phyloP scores from a whole-genome alignment of 2,113 vertebrate species.

The Sprattus sprattus region DNA sequence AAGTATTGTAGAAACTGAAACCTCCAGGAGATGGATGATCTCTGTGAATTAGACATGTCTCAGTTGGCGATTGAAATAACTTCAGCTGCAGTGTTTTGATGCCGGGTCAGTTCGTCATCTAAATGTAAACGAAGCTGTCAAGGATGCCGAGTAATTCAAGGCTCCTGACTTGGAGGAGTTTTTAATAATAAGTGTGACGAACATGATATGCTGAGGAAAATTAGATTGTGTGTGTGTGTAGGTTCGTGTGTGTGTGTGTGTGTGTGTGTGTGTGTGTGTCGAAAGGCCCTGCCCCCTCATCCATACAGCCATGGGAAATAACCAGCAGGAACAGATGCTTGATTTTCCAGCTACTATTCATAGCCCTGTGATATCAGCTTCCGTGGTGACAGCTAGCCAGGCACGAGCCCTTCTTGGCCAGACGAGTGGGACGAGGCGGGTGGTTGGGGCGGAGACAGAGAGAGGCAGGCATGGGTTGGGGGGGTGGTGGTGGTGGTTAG shows the following conservation, averaged over 20 bases:
- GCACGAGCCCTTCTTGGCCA: background rate
- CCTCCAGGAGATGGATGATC: background rate
- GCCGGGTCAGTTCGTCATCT: background rate
- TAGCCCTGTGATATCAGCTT: background rate
- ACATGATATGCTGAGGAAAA: background rate
- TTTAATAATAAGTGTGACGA: background rate
- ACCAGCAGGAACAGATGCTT: constrained; percentile 7
- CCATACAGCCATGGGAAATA: background rate
- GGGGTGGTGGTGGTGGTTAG: background rate
- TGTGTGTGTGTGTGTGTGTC: background rate
- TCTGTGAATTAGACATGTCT: too few species aligned
- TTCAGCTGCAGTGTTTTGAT: background rate
- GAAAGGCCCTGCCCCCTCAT: background rate
- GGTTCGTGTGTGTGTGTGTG: background rate
- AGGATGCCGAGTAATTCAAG: background rate
- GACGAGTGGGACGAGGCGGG: background rate
- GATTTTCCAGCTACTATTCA: constrained; percentile 10
- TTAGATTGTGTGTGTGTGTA: background rate
- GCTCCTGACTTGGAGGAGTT: background rate
- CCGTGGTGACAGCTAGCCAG: constrained; percentile 1
- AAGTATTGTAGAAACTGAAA: too few species aligned
- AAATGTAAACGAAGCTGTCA: background rate
- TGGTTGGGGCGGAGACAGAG: background rate
- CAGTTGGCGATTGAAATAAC: background rate
- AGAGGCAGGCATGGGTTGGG: background rate